Base-by-base conservation (phyloP, 2,888 invertebrate genomes). In the Deilephila porcellus region DNA sequence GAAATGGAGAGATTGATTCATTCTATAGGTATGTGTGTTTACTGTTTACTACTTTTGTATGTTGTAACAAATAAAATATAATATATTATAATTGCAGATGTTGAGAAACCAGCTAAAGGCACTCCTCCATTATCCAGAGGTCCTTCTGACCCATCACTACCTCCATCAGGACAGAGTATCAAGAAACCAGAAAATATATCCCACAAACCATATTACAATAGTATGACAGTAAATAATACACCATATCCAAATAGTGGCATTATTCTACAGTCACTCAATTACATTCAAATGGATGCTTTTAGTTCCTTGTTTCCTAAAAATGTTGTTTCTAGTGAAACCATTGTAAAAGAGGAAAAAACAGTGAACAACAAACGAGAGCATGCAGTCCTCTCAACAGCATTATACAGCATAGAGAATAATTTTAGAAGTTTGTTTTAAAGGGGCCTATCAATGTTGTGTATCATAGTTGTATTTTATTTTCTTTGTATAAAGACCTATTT, bases 1-100 rank as follows among this genome's bases (percentile, higher is more conserved):
- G 97, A 98, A 93, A 94, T 99, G 88, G 95, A 96, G 75, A 95
- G 97, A 79, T 81, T 91, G 25, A 86, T 94, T 74, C 85, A 90
- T 74, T 85, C 91, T 70, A 77, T 91, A 82, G 86, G 94, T 93
- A 25, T 62, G 52, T 32, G 45, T 45, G 11, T 45, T 45, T 11
- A 11, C 32, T 32, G 32, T 32, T 32, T 32, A 32, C 32, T 32
- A 45, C 11, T 45, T 45, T 45, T 45, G 11, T 1, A 11, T 45
- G 14, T 14, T 45, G 14, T 11, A 14, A 45, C 1, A 45, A 45
- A 45, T 45, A 45, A 32, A 32, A 32, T 5, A 32, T 5, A 32
- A 32, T 5, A 32, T 45, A 32, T 17, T 17, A 11, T 34, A 20
- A 20, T 86, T 90, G 74, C 76, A 91, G 91, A 82, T 86, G 89